Evolutionary conservation across 2,113 vertebrate genomes (phyloP), one percentile per base, ranked within the genome.

Genomic region (Strix aluco): DNA sequence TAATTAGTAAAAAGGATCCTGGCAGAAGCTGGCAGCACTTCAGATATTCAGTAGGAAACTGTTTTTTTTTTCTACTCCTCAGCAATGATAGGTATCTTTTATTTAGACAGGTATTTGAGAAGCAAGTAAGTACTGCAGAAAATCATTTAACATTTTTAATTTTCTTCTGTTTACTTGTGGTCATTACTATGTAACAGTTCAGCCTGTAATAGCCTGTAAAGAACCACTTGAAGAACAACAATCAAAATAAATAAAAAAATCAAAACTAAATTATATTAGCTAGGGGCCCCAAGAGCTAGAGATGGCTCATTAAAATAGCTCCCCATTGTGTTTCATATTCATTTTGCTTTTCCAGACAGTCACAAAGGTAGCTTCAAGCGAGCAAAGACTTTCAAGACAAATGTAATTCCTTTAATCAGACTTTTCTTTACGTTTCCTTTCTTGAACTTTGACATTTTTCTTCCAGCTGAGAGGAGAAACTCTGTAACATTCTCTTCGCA

Each of bases 11-110:
- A 69, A 79, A 94, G 42, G n/a, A 90, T 75, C 29, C 63, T 54
- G 67, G 46, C 78, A 95, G 81, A 94, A 90, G 38, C 62, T 94
- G 72, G 49, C 89, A 80, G 22, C 32, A 55, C 81, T 89, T 95
- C 87, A 85, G 65, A 69, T 73, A 58, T 49, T 79, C 54, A 72
- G 49, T 19, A 72, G 29, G 44, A 80, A 83, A 78, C 20, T 38
- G 13, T 0, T 4, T 25, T 81, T 73, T 73, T 63, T 57, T 51
- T 2, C 44, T 72, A 11, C 42, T 92, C 73, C 44, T 86, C 44
- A 72, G 46, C 26, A 81, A 67, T 29, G 34, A 59, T 75, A 65
- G 57, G 44, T 92, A 55, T 47, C 62, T 80, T 81, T 88, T 59
- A 92, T 79, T 95, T 63, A 79, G 93, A 78, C n/a, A 74, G 61